Conservation (phyloP, 2,797 vertebrate species). For the Notoglanidium macrostoma region DNA sequence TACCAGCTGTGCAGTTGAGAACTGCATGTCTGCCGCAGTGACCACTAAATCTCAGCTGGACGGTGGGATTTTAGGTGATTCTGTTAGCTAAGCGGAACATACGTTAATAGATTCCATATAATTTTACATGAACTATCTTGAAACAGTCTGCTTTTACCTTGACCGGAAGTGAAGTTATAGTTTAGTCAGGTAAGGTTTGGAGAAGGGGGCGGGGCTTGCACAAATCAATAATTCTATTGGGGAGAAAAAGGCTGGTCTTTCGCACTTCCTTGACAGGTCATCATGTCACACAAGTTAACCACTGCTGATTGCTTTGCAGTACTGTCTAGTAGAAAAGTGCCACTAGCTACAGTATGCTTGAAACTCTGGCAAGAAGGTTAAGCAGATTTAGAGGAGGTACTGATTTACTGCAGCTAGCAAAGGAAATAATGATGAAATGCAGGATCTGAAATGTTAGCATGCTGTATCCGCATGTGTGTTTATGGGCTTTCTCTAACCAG, state of each 20-base stretch:
- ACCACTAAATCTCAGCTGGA: not conserved
- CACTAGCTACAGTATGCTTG: not conserved
- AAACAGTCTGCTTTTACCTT: not conserved
- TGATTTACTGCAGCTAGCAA: not conserved
- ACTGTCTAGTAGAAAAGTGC: not conserved
- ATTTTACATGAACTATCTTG: not conserved
- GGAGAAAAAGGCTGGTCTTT: not conserved
- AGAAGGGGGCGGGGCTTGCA: not conserved
- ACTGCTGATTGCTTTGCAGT: not conserved
- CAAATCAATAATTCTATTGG: not conserved
- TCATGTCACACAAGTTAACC: not conserved
- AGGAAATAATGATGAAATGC: not conserved
- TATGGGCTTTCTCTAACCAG: slow-evolving; percentile 11
- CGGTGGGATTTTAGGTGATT: not conserved
- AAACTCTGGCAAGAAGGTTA: not conserved
- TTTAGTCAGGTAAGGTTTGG: not conserved
- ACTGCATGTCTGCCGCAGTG: not conserved
- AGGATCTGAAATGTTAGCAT: not conserved
- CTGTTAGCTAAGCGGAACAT: not conserved
- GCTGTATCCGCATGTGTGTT: not conserved
- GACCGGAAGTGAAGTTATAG: not conserved
- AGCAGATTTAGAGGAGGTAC: not conserved
- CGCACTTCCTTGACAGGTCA: too few species aligned
- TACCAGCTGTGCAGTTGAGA: not conserved
- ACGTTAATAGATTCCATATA: not conserved